These are phyloP conservation scores for Drosophila bocqueti DNA, from an alignment of 1,140 invertebrate genomes.

Conservation along the genomic window DNA sequence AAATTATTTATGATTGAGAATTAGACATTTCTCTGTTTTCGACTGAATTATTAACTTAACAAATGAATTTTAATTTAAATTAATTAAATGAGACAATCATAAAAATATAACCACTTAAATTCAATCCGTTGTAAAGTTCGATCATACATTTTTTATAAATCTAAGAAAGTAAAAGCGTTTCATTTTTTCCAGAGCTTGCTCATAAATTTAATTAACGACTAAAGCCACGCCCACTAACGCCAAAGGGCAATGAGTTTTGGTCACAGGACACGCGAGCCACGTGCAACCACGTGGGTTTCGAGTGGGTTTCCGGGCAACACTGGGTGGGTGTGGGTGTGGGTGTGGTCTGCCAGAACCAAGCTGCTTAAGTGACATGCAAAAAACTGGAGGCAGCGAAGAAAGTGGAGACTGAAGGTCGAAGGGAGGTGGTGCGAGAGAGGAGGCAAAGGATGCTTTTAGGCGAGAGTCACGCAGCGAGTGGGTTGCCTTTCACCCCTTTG, in stretches of 20 bases:
- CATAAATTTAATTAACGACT: slow-evolving; percentile 40
- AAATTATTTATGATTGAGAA: too few species aligned
- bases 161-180: not conserved
- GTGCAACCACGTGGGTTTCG: slow-evolving; percentile 1
- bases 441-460: slow-evolving; percentile 28
- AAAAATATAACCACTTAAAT: not conserved
- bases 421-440: not conserved
- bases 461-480: slow-evolving; percentile 26
- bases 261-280: slow-evolving; percentile 29
- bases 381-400: slow-evolving; percentile 2
- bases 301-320: not conserved
- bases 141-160: not conserved
- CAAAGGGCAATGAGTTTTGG: slow-evolving; percentile 19
- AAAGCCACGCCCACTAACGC: slow-evolving; percentile 15
- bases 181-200: not conserved
- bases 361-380: slow-evolving; percentile 40
- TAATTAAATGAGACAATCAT: too few species aligned
- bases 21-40: too few species aligned
- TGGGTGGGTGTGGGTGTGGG: not conserved
- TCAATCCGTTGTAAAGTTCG: not conserved
- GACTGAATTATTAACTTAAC: too few species aligned
- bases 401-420: not conserved
- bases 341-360: slow-evolving; percentile 27
- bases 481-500: not conserved
- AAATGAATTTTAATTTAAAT: too few species aligned